These are phyloP conservation scores for Stramonita haemastoma DNA, from an alignment of 2,888 invertebrate species.

Conservation along the genomic window DNA sequence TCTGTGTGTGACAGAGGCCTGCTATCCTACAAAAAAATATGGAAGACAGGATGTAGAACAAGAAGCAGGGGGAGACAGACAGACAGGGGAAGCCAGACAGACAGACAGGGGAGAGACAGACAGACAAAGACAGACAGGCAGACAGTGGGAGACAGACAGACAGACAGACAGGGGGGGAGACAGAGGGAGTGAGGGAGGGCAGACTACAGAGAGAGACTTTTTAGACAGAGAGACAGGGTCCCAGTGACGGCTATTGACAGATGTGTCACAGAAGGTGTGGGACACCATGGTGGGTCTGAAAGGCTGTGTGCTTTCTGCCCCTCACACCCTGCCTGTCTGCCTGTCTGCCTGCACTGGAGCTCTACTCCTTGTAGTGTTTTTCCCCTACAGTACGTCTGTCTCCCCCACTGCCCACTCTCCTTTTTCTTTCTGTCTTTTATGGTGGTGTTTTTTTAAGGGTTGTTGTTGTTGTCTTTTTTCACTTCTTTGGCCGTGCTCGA, in stretches of 20 bases:
- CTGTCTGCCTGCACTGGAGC: not conserved
- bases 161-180: not conserved
- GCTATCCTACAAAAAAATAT: too few species aligned
- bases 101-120: not conserved
- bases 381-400: too few species aligned
- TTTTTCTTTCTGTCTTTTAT: too few species aligned
- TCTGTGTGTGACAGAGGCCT: too few species aligned
- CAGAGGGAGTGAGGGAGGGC: too few species aligned
- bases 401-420: too few species aligned
- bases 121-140: slow-evolving; percentile 26
- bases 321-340: not conserved
- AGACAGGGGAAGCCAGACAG: not conserved
- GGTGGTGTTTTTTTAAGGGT: too few species aligned
- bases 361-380: too few species aligned
- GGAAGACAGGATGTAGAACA: too few species aligned
- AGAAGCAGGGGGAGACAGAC: not conserved
- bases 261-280: slow-evolving; percentile 12
- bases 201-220: too few species aligned
- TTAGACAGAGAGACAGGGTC: not conserved
- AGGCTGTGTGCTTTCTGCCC: not conserved
- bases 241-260: slow-evolving; percentile 31
- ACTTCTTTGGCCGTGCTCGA: slow-evolving; percentile 11
- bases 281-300: not conserved
- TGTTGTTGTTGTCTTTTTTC: not conserved
- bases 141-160: not conserved